Evolutionary conservation across 1,140 invertebrate species (phyloP).

Genomic region (Ceratina japonica): DNA sequence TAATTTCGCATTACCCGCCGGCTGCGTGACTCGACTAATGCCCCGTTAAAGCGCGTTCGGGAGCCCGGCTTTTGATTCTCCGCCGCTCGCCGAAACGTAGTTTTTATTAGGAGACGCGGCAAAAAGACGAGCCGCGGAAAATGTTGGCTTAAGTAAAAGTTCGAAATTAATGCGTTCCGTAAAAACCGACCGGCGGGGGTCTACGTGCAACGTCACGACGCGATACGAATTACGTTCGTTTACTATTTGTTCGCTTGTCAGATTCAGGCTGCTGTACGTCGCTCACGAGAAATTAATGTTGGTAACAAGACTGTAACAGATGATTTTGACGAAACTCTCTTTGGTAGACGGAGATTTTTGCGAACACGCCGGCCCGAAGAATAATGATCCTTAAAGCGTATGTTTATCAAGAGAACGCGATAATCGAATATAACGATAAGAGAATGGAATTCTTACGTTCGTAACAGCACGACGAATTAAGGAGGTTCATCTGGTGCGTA

Average conservation of each 20-base stretch:
- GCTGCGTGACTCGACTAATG: constrained; percentile 42
- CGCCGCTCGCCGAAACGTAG: neutral
- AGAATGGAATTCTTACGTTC: neutral
- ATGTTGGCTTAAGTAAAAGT: neutral
- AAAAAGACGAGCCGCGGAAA: constrained; percentile 17
- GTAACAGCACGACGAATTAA: neutral
- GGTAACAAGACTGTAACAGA: neutral
- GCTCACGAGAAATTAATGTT: neutral
- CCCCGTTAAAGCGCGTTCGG: constrained; percentile 27
- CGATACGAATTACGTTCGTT: constrained; percentile 21
- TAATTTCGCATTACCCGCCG: constrained; percentile 52
- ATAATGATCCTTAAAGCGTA: no score
- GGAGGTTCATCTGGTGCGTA: no score
- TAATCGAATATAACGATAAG: no score
- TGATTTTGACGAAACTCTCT: neutral
- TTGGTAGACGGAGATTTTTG: no score
- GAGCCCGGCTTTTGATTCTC: neutral
- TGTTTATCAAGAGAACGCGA: no score
- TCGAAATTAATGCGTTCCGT: constrained; percentile 1
- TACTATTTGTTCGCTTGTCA: constrained; percentile 17
- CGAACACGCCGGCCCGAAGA: no score
- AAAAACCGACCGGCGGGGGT: neutral
- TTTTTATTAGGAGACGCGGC: neutral
- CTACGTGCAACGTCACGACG: neutral
- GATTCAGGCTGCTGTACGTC: neutral